Base-by-base conservation (phyloP, 2,797 vertebrate genomes). In the Typhlichthys subterraneus region DNA sequence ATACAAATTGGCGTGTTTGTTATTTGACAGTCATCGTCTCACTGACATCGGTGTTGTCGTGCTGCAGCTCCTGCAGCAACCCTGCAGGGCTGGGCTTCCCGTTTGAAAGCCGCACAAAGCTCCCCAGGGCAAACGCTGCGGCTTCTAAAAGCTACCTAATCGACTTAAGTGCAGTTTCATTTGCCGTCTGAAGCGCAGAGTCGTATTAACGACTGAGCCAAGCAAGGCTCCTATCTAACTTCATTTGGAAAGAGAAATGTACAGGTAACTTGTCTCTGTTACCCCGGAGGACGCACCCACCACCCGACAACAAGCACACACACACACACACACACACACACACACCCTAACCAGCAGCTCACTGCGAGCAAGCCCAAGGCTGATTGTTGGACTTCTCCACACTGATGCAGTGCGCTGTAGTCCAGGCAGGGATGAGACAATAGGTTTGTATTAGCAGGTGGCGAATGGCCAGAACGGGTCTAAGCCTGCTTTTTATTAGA, bases 1-100 rank as follows among this genome's bases (percentile, higher is more conserved):
- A 56, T 68, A 83, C 70, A 84, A 76, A 88, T 65, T 79, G 80
- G 81, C 75, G 76, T 79, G 77, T 81, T 83, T 84, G 72, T 63
- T 83, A 71, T 76, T 61, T 67, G 53, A 15, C 63, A 67, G 76
- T 87, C 80, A 76, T 71, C 70, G 69, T 69, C 62, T 67, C 8
- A n/a, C 10, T 0, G 61, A 80, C 29, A 76, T 75, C 69, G 56
- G 65, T 53, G 46, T 72, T 23, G 9, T 55, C 57, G 29, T 52
- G 5, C 12, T 73, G 67, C 33, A 38, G 71, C 53, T 29, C 70
- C 65, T 23, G 23, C 67, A 53, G 51, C 17, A 12, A 17, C 53
- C 60, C 31, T 19, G 38, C 50, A 52, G 73, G 65, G 69, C 61
- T 75, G 59, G 57, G 47, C 38, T 42, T 65, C 50, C 71, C 63